Percentiles rank a stretch among this genome's conserved stretches.
phyloP scores from a whole-genome alignment of 2,113 vertebrate genomes.

The Ciconia stormi region DNA sequence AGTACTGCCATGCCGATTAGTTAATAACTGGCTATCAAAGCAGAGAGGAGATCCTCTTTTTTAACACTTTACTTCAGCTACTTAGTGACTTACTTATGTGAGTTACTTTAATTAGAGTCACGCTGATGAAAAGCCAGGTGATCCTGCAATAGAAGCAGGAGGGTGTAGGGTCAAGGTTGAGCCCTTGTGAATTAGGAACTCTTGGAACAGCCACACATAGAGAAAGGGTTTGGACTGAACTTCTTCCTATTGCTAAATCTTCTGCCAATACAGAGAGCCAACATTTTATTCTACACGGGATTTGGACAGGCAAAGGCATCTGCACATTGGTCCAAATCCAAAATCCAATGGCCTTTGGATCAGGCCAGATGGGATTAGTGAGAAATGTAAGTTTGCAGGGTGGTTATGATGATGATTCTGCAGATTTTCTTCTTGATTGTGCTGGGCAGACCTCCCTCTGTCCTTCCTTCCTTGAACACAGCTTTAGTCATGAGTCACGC shows the following conservation, averaged over 20 bases:
- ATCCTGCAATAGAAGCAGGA: neutral
- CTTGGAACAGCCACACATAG: conserved; percentile 13
- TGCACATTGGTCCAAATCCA: conserved; percentile 35
- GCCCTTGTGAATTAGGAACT: conserved; percentile 9
- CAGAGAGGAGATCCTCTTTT: neutral
- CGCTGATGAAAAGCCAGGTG: neutral
- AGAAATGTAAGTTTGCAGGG: neutral
- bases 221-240: conserved; percentile 25
- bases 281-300: neutral
- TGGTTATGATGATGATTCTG: conserved; percentile 39
- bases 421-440: neutral
- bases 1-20: neutral
- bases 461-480: conserved; percentile 23
- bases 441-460: neutral
- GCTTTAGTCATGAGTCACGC: neutral
- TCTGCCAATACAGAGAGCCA: conserved; percentile 18
- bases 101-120: neutral
- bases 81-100: neutral
- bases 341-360: conserved; percentile 31
- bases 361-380: conserved; percentile 4
- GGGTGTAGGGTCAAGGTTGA: conserved; percentile 11
- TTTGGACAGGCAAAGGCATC: neutral
- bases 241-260: conserved; percentile 40
- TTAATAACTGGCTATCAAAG: conserved; percentile 45
- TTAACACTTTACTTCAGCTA: neutral